phyloP scores from a whole-genome alignment of 2,888 invertebrate genomes.

The Calephelis perditalis region DNA sequence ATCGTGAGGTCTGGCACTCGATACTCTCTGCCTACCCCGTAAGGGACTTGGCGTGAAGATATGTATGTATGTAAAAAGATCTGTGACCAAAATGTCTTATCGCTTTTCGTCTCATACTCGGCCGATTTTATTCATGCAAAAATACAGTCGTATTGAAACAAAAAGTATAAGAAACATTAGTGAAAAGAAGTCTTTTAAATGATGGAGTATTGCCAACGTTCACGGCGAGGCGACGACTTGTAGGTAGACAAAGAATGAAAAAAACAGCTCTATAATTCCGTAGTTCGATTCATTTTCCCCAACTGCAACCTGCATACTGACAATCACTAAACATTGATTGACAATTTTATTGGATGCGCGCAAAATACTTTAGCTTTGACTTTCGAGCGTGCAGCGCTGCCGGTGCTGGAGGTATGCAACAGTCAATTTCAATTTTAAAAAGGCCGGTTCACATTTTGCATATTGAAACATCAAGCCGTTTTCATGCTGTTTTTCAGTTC shows the following conservation, averaged over 20 bases:
- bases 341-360: slow-evolving; percentile 3
- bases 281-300: background rate
- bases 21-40: too few relatives aligned
- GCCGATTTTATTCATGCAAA: too few relatives aligned
- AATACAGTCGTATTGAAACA: background rate
- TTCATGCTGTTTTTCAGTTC: too few relatives aligned
- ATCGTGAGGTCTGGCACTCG: too few relatives aligned
- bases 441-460: background rate
- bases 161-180: background rate
- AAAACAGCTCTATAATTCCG: background rate
- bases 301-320: slow-evolving; percentile 3
- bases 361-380: slow-evolving; percentile 3
- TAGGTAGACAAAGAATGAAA: background rate
- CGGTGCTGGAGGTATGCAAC: background rate
- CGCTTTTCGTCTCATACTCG: too few relatives aligned
- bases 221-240: background rate
- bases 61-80: too few relatives aligned
- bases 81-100: too few relatives aligned
- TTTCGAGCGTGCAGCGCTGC: background rate
- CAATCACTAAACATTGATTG: slow-evolving; percentile 3
- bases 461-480: too few relatives aligned
- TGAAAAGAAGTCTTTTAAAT: background rate
- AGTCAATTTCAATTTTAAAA: background rate
- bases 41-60: too few relatives aligned
- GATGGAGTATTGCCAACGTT: background rate